Percentiles rank a stretch among this genome's conserved stretches.
Conservation (phyloP, 2,888 invertebrate genomes). For the Junonia oenone region DNA sequence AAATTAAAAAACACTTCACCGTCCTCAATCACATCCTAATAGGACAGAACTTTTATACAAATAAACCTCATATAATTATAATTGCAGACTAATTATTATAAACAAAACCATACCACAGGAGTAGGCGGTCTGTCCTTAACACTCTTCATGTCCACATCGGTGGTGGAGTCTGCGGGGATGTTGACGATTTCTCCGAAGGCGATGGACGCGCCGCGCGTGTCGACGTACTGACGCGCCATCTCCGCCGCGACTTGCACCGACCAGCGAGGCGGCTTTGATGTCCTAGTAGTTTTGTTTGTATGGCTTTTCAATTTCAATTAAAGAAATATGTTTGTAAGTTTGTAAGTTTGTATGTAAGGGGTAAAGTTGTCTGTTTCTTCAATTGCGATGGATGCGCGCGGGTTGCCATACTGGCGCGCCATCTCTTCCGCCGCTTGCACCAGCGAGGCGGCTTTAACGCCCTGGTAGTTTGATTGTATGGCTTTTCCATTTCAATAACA, state of each 20-base stretch:
- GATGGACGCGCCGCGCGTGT: slow-evolving; percentile 36
- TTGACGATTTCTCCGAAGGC: slow-evolving; percentile 50
- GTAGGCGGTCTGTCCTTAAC: slow-evolving; percentile 56
- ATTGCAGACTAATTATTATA: background rate
- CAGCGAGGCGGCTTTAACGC: slow-evolving; percentile 48
- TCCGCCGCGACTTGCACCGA: slow-evolving; percentile 44
- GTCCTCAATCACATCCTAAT: no score
- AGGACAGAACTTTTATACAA: no score
- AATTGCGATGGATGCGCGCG: slow-evolving; percentile 42
- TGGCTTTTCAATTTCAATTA: background rate
- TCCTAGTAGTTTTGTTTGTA: slow-evolving; percentile 15
- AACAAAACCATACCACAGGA: slow-evolving; percentile 51
- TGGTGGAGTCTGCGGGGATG: slow-evolving; percentile 39
- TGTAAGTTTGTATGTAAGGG: no score
- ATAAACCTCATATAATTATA: background rate
- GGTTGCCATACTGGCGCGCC: slow-evolving; percentile 37
- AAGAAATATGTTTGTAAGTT: no score
- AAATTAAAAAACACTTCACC: no score
- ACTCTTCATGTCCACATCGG: slow-evolving; percentile 54
- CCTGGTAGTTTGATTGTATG: no score
- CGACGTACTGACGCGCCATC: slow-evolving; percentile 40
- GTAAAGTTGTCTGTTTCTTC: slow-evolving; percentile 48
- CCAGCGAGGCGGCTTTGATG: slow-evolving; percentile 50
- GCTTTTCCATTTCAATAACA: no score
- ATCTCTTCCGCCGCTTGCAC: slow-evolving; percentile 46